phyloP scores from a whole-genome alignment of 2,888 invertebrate genomes.

The Imbricaverruca yamaguchii region DNA sequence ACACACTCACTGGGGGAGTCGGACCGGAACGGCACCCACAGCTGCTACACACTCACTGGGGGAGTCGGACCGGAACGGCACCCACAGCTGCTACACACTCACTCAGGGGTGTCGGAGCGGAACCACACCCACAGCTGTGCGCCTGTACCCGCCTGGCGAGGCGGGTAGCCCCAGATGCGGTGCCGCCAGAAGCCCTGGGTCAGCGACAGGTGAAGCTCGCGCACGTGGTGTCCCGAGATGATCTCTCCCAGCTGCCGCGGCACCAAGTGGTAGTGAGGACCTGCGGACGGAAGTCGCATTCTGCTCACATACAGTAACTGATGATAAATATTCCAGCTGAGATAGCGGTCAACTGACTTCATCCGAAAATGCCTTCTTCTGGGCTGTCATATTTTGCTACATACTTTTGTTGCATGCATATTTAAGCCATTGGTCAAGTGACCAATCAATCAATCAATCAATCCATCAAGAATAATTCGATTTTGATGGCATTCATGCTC shows the following conservation, averaged over 20 bases:
- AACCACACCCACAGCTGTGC: conserved; percentile 95
- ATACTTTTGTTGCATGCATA: too few relatives aligned
- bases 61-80: too few relatives aligned
- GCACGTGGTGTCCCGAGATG: conserved; percentile 69
- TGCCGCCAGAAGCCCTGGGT: conserved; percentile 93
- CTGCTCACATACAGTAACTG: background rate
- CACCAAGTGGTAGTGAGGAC: conserved; percentile 75
- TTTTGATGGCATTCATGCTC: too few relatives aligned
- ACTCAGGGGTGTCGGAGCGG: conserved; percentile 10
- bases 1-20: too few relatives aligned
- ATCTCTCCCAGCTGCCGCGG: conserved; percentile 85
- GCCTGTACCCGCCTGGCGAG: conserved; percentile 80
- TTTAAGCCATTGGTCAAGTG: too few relatives aligned
- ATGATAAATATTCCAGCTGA: background rate
- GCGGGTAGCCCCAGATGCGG: conserved; percentile 89
- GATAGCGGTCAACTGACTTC: background rate
- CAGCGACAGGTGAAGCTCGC: conserved; percentile 82
- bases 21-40: too few relatives aligned
- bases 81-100: background rate
- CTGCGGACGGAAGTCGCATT: conserved; percentile 46
- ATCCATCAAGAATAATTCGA: too few relatives aligned
- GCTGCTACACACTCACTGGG: too few relatives aligned
- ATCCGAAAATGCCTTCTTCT: background rate
- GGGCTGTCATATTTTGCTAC: background rate
- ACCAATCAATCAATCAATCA: too few relatives aligned